Conservation (phyloP, 2,888 invertebrate species). For the Drosophila meridionalis region DNA sequence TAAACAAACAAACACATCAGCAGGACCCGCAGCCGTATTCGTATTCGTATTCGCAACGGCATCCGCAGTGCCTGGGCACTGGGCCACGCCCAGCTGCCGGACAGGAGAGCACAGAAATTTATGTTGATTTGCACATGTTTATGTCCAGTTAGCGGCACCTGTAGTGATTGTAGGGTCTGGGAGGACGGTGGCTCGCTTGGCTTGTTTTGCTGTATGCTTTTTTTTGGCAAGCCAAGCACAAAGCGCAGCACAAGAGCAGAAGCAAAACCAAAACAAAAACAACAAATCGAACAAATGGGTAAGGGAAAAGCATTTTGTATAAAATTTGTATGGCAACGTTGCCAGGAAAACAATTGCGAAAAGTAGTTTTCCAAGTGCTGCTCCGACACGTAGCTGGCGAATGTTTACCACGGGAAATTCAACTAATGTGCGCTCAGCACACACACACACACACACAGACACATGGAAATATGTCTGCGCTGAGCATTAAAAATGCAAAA, state of each 20-base stretch:
- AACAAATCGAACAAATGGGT: not conserved
- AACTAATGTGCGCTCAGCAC: conserved; percentile 59
- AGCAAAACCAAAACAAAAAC: conserved; percentile 3
- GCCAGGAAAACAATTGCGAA: conserved; percentile 79
- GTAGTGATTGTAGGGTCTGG: conserved; percentile 24
- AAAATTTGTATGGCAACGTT: conserved; percentile 65
- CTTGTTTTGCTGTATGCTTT: conserved; percentile 68
- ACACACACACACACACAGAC: conserved; percentile 18
- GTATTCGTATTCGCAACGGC: conserved; percentile 2
- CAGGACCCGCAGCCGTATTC: conserved; percentile 20
- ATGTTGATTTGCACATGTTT: conserved; percentile 80
- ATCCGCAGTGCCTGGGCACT: not conserved
- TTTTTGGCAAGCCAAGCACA: conserved; percentile 66
- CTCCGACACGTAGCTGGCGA: conserved; percentile 60
- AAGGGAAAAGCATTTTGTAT: conserved; percentile 36
- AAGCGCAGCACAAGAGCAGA: conserved; percentile 18
- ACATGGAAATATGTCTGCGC: conserved; percentile 1
- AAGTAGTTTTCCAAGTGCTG: conserved; percentile 69
- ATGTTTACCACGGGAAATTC: conserved; percentile 74
- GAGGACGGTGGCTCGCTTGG: not conserved
- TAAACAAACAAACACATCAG: conserved; percentile 80
- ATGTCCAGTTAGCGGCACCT: conserved; percentile 78
- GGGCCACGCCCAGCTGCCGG: conserved; percentile 11
- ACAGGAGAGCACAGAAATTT: conserved; percentile 57
- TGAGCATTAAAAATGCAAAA: conserved; percentile 50